These are phyloP conservation scores for Agapostemon virescens DNA, from an alignment of 2,888 invertebrate genomes.

Conservation along the genomic window DNA sequence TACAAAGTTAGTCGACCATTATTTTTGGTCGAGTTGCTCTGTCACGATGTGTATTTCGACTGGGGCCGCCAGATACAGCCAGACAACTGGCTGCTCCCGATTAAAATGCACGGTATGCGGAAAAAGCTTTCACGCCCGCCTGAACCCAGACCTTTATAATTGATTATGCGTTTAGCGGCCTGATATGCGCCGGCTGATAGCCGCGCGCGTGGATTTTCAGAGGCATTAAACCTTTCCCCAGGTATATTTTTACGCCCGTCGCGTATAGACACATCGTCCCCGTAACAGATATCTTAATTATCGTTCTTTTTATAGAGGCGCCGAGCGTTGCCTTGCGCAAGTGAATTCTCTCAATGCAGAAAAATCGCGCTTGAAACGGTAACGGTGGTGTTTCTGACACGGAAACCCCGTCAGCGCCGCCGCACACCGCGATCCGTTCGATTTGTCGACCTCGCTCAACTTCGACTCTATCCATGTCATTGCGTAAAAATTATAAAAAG, in stretches of 20 bases:
- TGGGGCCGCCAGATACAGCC: slow-evolving; percentile 18
- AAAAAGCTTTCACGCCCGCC: slow-evolving; percentile 26
- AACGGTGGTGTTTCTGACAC: not conserved
- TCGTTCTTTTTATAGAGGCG: slow-evolving; percentile 8
- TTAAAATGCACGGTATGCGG: slow-evolving; percentile 40
- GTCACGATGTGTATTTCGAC: slow-evolving; percentile 50
- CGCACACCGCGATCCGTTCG: not conserved
- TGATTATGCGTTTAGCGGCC: slow-evolving; percentile 4
- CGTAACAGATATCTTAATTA: slow-evolving; percentile 11
- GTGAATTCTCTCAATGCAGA: not conserved
- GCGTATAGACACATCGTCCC: not conserved
- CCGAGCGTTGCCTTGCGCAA: not conserved
- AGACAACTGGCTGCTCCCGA: slow-evolving; percentile 29
- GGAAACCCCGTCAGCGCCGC: too few species aligned
- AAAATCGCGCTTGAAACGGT: not conserved
- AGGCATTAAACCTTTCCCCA: not conserved
- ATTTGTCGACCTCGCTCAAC: not conserved
- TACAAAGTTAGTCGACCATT: slow-evolving; percentile 62
- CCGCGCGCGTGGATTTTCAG: not conserved
- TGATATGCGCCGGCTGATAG: not conserved
- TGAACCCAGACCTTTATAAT: slow-evolving; percentile 1
- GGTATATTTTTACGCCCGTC: not conserved
- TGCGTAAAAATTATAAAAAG: not conserved
- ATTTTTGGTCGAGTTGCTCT: slow-evolving; percentile 58
- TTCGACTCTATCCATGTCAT: not conserved